Evolutionary conservation across 2,113 vertebrate genomes (phyloP).

Genomic region (Zosterops borbonicus): DNA sequence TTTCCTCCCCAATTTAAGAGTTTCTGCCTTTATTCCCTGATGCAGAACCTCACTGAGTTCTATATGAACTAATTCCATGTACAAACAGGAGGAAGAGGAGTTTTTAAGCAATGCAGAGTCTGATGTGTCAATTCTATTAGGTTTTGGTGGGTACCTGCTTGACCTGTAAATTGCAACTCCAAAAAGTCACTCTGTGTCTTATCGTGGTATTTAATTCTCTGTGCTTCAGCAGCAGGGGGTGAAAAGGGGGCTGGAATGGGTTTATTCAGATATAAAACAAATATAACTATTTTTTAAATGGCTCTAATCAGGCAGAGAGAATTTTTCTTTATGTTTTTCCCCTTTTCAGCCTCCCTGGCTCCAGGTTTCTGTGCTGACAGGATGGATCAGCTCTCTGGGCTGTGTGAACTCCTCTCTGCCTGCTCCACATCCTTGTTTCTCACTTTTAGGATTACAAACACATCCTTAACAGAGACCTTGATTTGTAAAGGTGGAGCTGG

Average conservation of each 20-base stretch:
- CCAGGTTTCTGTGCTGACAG: background rate
- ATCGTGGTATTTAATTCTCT: background rate
- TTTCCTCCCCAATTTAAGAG: background rate
- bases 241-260: background rate
- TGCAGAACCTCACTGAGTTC: background rate
- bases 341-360: background rate
- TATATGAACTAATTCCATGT: conserved; percentile 19
- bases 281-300: background rate
- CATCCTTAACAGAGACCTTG: fast-evolving
- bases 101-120: background rate
- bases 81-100: background rate
- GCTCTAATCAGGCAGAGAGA: background rate
- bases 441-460: background rate
- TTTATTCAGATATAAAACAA: background rate
- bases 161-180: conserved; percentile 59
- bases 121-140: conserved; percentile 55
- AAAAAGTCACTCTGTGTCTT: conserved; percentile 2
- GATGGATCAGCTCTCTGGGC: background rate
- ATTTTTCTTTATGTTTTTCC: background rate
- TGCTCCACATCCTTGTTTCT: background rate
- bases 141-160: conserved; percentile 8
- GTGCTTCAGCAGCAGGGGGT: background rate
- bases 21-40: background rate
- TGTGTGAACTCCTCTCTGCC: background rate
- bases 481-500: too few relatives aligned